Percentiles rank a stretch among this genome's conserved stretches.
phyloP scores from a whole-genome alignment of 2,113 vertebrate genomes.

The Phocoena phocoena region DNA sequence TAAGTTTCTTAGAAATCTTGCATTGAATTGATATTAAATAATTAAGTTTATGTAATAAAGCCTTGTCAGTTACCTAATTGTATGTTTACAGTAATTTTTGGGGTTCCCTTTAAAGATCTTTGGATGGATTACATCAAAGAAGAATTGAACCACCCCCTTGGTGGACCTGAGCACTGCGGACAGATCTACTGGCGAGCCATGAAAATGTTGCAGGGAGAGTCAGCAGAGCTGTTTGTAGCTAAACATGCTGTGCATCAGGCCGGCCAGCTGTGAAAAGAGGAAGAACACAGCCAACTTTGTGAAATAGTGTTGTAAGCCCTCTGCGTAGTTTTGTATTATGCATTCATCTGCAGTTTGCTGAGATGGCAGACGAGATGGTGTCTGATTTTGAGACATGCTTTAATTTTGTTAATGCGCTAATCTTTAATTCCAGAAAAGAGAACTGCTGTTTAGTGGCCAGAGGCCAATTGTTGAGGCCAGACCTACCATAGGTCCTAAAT shows the following conservation, averaged over 20 bases:
- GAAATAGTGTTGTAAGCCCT: neutral
- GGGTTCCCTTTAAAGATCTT: constrained; percentile 86
- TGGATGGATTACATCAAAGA: constrained; percentile 96
- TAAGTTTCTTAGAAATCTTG: constrained; percentile 49
- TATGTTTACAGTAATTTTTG: constrained; percentile 25
- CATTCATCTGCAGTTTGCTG: neutral
- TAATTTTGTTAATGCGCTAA: constrained; percentile 12
- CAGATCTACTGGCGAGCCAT: constrained; percentile 97
- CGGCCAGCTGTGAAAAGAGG: constrained; percentile 84
- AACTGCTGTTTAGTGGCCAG: neutral
- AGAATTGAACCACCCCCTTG: constrained; percentile 88
- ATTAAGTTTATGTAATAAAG: neutral
- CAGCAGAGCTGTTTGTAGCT: constrained; percentile 90
- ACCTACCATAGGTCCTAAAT: neutral
- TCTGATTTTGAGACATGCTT: constrained; percentile 14
- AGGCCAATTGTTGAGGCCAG: neutral
- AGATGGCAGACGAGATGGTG: neutral
- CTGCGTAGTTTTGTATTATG: neutral
- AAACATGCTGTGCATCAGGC: constrained; percentile 93
- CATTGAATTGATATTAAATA: neutral
- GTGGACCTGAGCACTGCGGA: constrained; percentile 92
- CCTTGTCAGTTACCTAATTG: neutral
- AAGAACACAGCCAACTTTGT: neutral
- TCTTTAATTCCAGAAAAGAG: constrained; percentile 45
- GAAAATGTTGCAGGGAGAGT: constrained; percentile 91